Conservation (phyloP, 1,140 invertebrate species). For the Dryas iulia region DNA sequence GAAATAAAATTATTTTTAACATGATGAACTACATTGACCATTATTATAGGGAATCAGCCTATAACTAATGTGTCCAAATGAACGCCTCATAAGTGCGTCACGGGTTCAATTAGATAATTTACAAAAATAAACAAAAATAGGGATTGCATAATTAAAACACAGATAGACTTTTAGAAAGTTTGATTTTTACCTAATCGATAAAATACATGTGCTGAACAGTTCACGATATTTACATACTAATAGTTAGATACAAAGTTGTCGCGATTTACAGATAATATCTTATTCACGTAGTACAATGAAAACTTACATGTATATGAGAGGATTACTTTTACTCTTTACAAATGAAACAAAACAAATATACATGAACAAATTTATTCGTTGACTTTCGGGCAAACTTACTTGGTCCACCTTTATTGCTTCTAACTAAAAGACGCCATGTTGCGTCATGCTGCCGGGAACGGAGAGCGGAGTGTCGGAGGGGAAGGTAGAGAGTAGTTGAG, state of each 20-base stretch:
- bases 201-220: slow-evolving; percentile 30
- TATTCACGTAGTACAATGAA: slow-evolving; percentile 6
- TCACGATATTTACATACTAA: slow-evolving; percentile 32
- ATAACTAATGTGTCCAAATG: too few species aligned
- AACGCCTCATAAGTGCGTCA: too few species aligned
- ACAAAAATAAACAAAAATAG: background rate
- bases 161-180: slow-evolving; percentile 30
- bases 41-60: too few species aligned
- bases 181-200: slow-evolving; percentile 32
- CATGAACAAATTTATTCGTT: slow-evolving; percentile 75
- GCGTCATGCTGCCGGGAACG: slow-evolving; percentile 8
- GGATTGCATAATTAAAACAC: slow-evolving; percentile 22
- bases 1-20: too few species aligned
- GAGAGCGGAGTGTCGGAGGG: background rate
- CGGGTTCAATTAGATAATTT: too few species aligned
- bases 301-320: slow-evolving; percentile 5
- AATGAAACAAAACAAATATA: slow-evolving; percentile 50
- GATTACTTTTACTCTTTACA: slow-evolving; percentile 18
- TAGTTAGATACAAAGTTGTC: slow-evolving; percentile 24
- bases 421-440: slow-evolving; percentile 49
- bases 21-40: too few species aligned
- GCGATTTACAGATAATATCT: slow-evolving; percentile 15
- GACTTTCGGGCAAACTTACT: slow-evolving; percentile 73
- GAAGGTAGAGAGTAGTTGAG: slow-evolving; percentile 26
- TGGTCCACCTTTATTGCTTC: slow-evolving; percentile 78